These are phyloP conservation scores for Sialia sialis DNA, from an alignment of 2,113 vertebrate species.

Conservation along the genomic window DNA sequence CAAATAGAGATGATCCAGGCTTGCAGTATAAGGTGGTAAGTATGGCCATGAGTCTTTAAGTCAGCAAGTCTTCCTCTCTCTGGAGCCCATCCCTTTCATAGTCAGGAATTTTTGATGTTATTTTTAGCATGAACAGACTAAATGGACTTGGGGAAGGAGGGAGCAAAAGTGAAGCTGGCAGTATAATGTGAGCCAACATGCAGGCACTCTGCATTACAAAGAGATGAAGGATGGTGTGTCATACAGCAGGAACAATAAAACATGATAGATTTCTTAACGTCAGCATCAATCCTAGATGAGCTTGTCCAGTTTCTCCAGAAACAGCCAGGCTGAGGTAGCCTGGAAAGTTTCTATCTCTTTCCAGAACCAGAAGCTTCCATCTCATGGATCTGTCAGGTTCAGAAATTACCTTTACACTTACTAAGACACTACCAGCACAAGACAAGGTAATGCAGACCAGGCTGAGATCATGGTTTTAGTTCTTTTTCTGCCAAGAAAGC, in stretches of 20 bases:
- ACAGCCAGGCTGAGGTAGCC: neutral
- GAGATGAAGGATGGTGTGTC: slow-evolving; percentile 53
- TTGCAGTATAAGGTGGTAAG: neutral
- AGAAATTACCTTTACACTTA: neutral
- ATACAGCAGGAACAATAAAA: slow-evolving; percentile 58
- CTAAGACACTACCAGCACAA: neutral
- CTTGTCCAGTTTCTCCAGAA: slow-evolving; percentile 33
- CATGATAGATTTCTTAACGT: slow-evolving; percentile 62
- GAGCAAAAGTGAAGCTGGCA: slow-evolving; percentile 33
- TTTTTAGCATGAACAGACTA: slow-evolving; percentile 42
- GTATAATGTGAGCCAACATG: slow-evolving; percentile 23
- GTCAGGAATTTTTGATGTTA: slow-evolving; percentile 26
- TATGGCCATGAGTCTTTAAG: neutral
- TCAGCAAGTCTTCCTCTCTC: neutral
- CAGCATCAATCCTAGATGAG: slow-evolving; percentile 42
- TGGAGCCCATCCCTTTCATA: neutral
- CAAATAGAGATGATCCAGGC: neutral
- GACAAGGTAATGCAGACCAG: neutral
- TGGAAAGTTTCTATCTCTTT: neutral
- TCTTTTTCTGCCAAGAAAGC: neutral
- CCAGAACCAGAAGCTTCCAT: neutral
- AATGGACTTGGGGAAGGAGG: slow-evolving; percentile 15
- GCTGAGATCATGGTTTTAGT: neutral
- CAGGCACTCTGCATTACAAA: slow-evolving; percentile 41
- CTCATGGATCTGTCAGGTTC: neutral